Conservation (phyloP, 2,888 invertebrate species). For the Xylophagus ater region DNA sequence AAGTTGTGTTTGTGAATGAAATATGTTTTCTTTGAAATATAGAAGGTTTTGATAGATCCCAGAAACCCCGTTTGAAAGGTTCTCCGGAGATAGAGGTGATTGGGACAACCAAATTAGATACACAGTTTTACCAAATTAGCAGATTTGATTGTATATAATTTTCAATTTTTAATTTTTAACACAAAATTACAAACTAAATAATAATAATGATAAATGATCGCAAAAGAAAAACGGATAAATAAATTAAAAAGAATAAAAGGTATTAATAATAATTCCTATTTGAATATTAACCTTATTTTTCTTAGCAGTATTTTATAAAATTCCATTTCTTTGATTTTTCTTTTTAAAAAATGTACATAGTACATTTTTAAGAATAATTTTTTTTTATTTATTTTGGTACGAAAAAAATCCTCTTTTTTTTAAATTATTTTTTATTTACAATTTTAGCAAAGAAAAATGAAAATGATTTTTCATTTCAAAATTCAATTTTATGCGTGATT, state of each 20-base stretch:
- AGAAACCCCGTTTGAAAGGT: no score
- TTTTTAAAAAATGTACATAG: not conserved
- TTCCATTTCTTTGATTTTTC: not conserved
- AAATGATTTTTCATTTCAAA: not conserved
- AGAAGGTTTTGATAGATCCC: no score
- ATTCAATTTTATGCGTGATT: not conserved
- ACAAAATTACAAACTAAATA: not conserved
- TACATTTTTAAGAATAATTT: no score
- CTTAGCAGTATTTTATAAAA: not conserved
- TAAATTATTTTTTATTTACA: not conserved
- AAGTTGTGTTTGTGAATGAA: no score
- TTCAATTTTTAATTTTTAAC: not conserved
- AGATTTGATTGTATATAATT: no score
- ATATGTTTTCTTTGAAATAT: no score
- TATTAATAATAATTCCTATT: not conserved
- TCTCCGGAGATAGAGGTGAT: no score
- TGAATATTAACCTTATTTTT: not conserved
- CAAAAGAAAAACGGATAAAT: conserved; percentile 1
- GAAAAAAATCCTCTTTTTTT: not conserved
- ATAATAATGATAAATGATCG: not conserved
- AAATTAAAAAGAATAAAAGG: not conserved
- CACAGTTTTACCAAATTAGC: no score
- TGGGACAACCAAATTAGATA: no score
- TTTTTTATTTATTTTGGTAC: not conserved
- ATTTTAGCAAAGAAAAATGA: not conserved